A percentile compares a stretch with the other conserved stretches of the same genome.
These are phyloP conservation scores for Sclerodermus sp. DNA, from an alignment of 2,888 invertebrate species.

Conservation along the genomic window DNA sequence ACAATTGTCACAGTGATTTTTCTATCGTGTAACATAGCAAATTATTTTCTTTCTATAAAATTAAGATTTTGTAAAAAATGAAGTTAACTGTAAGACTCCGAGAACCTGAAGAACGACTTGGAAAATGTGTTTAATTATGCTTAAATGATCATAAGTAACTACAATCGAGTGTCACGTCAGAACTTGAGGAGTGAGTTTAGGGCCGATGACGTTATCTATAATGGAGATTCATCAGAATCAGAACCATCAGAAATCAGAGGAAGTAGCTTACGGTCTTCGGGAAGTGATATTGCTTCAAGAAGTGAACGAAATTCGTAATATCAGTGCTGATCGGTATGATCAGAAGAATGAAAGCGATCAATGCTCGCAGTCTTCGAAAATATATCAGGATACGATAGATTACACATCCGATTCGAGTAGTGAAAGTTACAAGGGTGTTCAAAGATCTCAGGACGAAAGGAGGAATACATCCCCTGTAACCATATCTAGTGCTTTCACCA, in stretches of 20 bases:
- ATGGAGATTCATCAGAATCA: slow-evolving; percentile 31
- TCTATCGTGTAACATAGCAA: too few species aligned
- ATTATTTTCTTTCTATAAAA: too few species aligned
- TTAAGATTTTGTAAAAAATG: too few species aligned
- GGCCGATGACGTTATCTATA: slow-evolving; percentile 9
- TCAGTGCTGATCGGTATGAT: slow-evolving; percentile 2
- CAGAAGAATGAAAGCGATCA: slow-evolving; percentile 11
- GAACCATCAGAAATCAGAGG: slow-evolving; percentile 18
- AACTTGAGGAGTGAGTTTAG: too few species aligned
- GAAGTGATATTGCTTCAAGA: slow-evolving; percentile 13
- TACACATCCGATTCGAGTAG: slow-evolving; percentile 42
- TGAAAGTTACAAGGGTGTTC: slow-evolving; percentile 27
- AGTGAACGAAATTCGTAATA: slow-evolving; percentile 7
- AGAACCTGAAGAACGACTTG: too few species aligned
- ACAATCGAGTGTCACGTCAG: too few species aligned
- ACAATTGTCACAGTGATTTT: too few species aligned
- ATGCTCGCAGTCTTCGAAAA: slow-evolving; percentile 7
- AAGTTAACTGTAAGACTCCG: too few species aligned
- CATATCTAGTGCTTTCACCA: slow-evolving; percentile 45
- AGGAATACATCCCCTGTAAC: slow-evolving; percentile 23
- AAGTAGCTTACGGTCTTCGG: slow-evolving; percentile 24
- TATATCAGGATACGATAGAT: slow-evolving; percentile 18
- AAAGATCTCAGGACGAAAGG: slow-evolving; percentile 14
- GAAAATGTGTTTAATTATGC: too few species aligned
- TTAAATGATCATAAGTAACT: too few species aligned